A percentile compares a stretch with the other conserved stretches of the same genome.
Conservation (phyloP, 2,888 invertebrate species). For the Agrotis exclamationis region DNA sequence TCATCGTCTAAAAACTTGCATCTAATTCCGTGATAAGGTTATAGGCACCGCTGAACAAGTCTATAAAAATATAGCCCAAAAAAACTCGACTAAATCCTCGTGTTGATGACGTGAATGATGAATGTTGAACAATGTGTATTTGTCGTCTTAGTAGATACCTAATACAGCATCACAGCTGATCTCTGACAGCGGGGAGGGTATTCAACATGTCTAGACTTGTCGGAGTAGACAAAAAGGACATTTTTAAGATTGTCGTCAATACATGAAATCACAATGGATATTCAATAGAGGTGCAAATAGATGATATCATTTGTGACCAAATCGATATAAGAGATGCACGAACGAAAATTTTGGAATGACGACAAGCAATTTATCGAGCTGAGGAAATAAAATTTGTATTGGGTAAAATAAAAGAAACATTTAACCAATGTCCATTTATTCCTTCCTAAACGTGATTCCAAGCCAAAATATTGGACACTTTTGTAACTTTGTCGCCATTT, state of each 20-base stretch:
- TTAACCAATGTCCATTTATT: constrained; percentile 65
- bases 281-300: constrained; percentile 69
- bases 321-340: constrained; percentile 72
- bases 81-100: constrained; percentile 78
- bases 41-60: constrained; percentile 75
- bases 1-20: constrained; percentile 79
- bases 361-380: constrained; percentile 67
- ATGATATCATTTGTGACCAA: constrained; percentile 79
- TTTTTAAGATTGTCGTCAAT: constrained; percentile 68
- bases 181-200: constrained; percentile 75
- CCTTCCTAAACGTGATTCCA: constrained; percentile 69
- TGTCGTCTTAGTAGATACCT: constrained; percentile 81
- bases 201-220: constrained; percentile 79
- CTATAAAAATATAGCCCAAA: constrained; percentile 78
- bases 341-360: constrained; percentile 63
- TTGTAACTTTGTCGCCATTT: constrained; percentile 80
- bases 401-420: constrained; percentile 57
- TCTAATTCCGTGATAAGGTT: constrained; percentile 75
- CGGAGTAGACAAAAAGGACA: constrained; percentile 68
- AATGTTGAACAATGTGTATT: constrained; percentile 83
- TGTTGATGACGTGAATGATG: constrained; percentile 85
- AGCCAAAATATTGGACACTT: constrained; percentile 77
- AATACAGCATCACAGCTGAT: constrained; percentile 78
- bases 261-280: constrained; percentile 60
- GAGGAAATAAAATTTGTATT: constrained; percentile 60